These are phyloP conservation scores for Conchocele bisecta DNA, from an alignment of 2,888 invertebrate species.

Conservation along the genomic window DNA sequence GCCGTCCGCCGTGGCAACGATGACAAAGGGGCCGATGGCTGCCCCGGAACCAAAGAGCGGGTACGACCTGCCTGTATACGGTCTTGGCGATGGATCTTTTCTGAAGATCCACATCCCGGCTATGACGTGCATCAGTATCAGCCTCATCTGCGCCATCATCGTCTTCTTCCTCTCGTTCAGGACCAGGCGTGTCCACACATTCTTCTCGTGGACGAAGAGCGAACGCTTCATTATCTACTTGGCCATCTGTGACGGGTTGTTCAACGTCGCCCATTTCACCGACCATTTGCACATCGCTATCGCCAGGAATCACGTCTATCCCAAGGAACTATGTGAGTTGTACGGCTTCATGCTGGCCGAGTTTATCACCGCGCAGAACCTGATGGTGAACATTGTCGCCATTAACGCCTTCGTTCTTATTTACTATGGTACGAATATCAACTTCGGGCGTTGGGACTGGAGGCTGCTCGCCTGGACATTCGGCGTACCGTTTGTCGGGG, in stretches of 20 bases:
- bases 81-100: conserved; percentile 44
- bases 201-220: conserved; percentile 53
- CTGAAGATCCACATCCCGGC: conserved; percentile 50
- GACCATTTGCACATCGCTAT: conserved; percentile 63
- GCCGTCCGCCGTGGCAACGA: no score
- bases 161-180: conserved; percentile 7
- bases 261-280: conserved; percentile 59
- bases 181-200: conserved; percentile 2
- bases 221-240: conserved; percentile 61
- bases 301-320: conserved; percentile 48
- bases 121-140: conserved; percentile 42
- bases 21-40: no score
- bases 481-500: conserved; percentile 56
- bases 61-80: conserved; percentile 43
- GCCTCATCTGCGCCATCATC: conserved; percentile 32
- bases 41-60: conserved; percentile 17
- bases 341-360: conserved; percentile 59
- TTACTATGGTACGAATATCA: conserved; percentile 50
- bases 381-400: conserved; percentile 61
- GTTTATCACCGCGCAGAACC: conserved; percentile 59
- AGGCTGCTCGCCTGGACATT: conserved; percentile 53
- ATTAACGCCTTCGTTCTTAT: conserved; percentile 61
- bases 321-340: conserved; percentile 56
- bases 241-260: conserved; percentile 57
- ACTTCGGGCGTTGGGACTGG: conserved; percentile 58